Evolutionary conservation across 2,113 vertebrate genomes (phyloP).

Genomic region (Odontophorus gujanensis): DNA sequence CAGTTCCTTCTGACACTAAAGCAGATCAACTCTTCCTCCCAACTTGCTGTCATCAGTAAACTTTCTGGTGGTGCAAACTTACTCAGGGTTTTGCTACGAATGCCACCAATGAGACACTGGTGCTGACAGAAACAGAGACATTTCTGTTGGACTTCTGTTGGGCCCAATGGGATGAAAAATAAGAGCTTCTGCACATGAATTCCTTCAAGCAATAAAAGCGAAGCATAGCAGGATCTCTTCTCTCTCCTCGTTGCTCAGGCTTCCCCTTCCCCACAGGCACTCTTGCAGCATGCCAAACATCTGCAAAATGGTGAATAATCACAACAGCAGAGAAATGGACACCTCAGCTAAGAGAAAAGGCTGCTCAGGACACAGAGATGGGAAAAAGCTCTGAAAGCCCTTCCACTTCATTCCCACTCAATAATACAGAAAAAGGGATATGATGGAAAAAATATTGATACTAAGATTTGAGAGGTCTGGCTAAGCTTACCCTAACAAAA

Average conservation of each 20-base stretch:
- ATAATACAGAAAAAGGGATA: background rate
- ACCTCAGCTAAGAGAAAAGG: background rate
- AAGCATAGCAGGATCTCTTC: background rate
- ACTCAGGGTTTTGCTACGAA: background rate
- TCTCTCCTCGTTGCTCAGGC: background rate
- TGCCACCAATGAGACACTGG: background rate
- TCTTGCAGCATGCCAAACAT: background rate
- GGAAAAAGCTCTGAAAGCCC: background rate
- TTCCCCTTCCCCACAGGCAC: background rate
- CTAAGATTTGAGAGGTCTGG: background rate
- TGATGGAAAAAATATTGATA: background rate
- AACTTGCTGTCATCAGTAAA: too few species aligned
- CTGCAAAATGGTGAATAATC: background rate
- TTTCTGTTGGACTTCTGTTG: background rate
- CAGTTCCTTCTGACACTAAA: too few species aligned
- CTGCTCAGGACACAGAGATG: background rate
- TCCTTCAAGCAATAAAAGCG: background rate
- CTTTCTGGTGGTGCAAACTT: too few species aligned
- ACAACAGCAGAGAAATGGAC: background rate
- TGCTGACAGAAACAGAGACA: background rate
- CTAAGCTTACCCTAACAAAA: background rate
- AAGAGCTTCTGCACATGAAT: background rate
- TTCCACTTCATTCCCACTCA: background rate
- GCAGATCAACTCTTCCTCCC: too few species aligned
- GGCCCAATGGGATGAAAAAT: constrained; percentile 4